These are phyloP conservation scores for Sturnus vulgaris DNA, from an alignment of 2,113 vertebrate genomes.

Conservation along the genomic window DNA sequence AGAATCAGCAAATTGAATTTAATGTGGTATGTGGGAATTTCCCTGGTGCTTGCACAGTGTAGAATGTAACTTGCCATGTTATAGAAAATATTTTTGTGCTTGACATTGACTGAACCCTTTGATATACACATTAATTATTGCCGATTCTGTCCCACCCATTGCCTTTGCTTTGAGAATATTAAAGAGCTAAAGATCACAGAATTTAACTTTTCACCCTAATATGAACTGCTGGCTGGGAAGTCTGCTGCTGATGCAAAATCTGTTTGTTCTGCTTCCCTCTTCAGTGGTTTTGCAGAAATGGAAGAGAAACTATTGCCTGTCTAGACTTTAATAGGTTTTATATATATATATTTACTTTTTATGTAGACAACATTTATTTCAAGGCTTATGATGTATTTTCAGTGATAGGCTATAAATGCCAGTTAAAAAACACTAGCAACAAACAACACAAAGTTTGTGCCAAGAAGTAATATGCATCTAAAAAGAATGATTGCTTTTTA, in stretches of 20 bases:
- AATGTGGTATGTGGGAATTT: neutral
- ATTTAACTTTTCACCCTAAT: neutral
- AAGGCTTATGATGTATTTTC: neutral
- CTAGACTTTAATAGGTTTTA: conserved; percentile 10
- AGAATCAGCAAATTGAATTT: neutral
- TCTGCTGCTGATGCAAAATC: conserved; percentile 15
- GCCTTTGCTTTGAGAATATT: neutral
- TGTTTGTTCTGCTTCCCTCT: conserved; percentile 28
- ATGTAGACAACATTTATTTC: neutral
- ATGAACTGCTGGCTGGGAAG: neutral
- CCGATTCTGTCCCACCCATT: neutral
- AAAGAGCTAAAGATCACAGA: conserved; percentile 10
- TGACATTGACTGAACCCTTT: neutral
- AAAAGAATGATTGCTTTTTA: neutral
- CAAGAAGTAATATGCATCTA: neutral
- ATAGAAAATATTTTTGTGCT: neutral
- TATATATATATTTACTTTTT: neutral
- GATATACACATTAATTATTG: neutral
- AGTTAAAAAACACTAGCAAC: neutral
- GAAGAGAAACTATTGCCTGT: neutral
- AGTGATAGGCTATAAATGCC: neutral
- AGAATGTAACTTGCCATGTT: neutral
- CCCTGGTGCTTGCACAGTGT: neutral
- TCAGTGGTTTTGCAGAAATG: conserved; percentile 26
- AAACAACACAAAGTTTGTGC: neutral